Evolutionary conservation across 2,797 vertebrate species (phyloP), one percentile per base, ranked within the genome.

Genomic region (Sorex maritimensis): DNA sequence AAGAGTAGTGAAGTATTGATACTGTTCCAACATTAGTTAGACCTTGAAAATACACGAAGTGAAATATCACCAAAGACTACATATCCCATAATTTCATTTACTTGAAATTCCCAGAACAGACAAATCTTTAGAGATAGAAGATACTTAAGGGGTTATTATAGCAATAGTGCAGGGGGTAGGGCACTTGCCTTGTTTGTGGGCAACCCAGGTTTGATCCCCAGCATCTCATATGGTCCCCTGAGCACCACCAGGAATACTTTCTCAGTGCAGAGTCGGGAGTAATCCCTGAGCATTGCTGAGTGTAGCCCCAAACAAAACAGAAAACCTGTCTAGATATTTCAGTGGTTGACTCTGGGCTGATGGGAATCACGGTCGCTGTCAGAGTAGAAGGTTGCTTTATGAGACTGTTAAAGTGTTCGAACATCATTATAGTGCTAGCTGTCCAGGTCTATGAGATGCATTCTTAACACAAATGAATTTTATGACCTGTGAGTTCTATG

Each of bases 321-420:
- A 49, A 49, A 52, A 9, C 49, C 49, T 52, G 11, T 44, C 7
- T 0, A 44, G 41, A 44, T 58, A 49, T 21, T 21, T 44, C 58
- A 58, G 44, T 68, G 67, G 17, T 88, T 74, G 49, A 44, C 7
- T 26, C 44, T 30, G 28, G 69, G 73, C 65, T 46, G 13, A 38
- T n/a, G 28, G 74, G 46, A 74, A 38, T 78, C 17, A 11, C 11
- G 5, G 13, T 61, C 61, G 49, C 26, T 78, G 34, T 74, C 73
- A 67, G 28, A 24, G 7, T 26, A 21, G 65, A 77, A 26, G 4
- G n/a, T 81, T 90, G 77, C 69, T 90, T 84, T 63, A 65, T 44
- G 52, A 71, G 24, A 44, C 52, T 30, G 73, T 86, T 34, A 88
- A 88, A 67, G 81, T 61, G 46, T 88, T 65, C 38, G 44, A 49